Conservation (phyloP, 2,113 vertebrate genomes). For the Varanus salvator region DNA sequence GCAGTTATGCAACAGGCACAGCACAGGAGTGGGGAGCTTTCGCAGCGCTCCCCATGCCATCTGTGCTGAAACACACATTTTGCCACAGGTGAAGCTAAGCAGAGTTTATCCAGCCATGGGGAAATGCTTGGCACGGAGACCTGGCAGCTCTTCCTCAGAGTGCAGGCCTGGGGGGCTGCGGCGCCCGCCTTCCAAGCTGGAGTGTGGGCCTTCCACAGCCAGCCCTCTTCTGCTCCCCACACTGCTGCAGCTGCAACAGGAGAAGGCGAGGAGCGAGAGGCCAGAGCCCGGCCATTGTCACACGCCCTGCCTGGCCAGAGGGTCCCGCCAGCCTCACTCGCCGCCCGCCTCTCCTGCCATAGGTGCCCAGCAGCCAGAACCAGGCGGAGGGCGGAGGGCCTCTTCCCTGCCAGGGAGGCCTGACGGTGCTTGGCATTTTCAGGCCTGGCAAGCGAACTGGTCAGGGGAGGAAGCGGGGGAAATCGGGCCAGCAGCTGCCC, state of each 20-base stretch:
- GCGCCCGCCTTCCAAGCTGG: neutral
- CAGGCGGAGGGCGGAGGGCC: neutral
- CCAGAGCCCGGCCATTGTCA: neutral
- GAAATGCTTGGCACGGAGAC: neutral
- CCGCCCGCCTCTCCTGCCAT: neutral
- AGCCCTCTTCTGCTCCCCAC: neutral
- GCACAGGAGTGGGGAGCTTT: neutral
- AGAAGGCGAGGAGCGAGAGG: neutral
- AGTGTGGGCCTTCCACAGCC: neutral
- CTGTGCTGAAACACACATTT: neutral
- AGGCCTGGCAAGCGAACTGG: neutral
- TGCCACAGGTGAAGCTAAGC: neutral
- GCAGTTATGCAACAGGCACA: neutral
- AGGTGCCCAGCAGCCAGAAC: neutral
- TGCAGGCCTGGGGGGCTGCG: neutral
- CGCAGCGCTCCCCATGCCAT: neutral
- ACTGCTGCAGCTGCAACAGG: neutral
- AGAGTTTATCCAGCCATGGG: neutral
- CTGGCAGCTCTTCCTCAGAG: neutral
- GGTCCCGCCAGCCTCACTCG: neutral
- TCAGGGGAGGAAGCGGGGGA: too few species aligned
- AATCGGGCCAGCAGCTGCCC: too few species aligned
- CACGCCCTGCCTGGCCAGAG: neutral
- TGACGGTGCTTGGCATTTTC: neutral
- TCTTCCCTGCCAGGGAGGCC: too few species aligned